phyloP scores from a whole-genome alignment of 2,888 invertebrate genomes.

The Drosophila stalkeri region DNA sequence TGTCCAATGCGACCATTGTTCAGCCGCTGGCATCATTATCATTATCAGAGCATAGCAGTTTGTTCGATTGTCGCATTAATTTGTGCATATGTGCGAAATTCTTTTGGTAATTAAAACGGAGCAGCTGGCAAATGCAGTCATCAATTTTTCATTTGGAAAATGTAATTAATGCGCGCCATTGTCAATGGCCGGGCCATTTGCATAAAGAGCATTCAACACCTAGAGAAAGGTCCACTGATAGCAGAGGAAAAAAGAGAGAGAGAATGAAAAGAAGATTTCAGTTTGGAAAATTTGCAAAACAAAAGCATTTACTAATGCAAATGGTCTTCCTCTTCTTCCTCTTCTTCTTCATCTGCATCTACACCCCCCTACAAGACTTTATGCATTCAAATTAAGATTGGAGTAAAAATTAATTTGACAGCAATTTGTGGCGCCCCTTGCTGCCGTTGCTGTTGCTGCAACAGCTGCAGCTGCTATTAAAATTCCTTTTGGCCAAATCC shows the following conservation, averaged over 20 bases:
- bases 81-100: conserved; percentile 76
- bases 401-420: conserved; percentile 63
- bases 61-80: conserved; percentile 66
- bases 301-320: conserved; percentile 38
- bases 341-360: not conserved
- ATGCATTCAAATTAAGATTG: conserved; percentile 59
- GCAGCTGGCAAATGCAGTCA: conserved; percentile 13
- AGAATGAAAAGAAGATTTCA: not conserved
- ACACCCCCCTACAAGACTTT: conserved; percentile 9
- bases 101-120: conserved; percentile 73
- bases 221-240: conserved; percentile 26
- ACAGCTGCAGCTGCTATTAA: conserved; percentile 71
- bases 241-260: not conserved
- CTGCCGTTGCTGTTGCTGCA: conserved; percentile 51
- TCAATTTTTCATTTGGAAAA: conserved; percentile 62
- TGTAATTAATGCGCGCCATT: conserved; percentile 67
- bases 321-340: not conserved
- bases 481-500: conserved; percentile 48
- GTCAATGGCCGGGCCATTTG: conserved; percentile 60
- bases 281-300: conserved; percentile 61
- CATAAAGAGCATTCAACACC: conserved; percentile 50
- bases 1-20: conserved; percentile 14
- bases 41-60: conserved; percentile 54
- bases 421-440: conserved; percentile 55
- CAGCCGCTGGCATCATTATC: conserved; percentile 56